Percentiles rank a stretch among this genome's conserved stretches.
Evolutionary conservation across 2,797 vertebrate species (phyloP).

Genomic region (Acrocephalus scirpaceus): DNA sequence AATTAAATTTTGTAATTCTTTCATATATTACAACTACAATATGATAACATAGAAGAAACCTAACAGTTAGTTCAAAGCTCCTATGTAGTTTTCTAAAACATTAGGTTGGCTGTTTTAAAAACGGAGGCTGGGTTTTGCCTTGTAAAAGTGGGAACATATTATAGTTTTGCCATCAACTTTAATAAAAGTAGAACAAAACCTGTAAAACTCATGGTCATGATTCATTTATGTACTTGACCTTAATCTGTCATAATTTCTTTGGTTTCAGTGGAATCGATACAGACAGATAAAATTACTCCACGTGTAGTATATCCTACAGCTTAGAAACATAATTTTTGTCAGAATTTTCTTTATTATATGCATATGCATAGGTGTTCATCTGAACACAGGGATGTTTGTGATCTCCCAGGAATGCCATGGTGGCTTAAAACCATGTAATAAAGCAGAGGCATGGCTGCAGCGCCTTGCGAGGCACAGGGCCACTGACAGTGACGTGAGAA

Average conservation of each 20-base stretch:
- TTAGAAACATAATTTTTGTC: neutral
- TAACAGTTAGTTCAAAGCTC: neutral
- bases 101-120: neutral
- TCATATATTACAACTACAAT: neutral
- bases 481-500: constrained; percentile 30
- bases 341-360: neutral
- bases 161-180: neutral
- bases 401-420: neutral
- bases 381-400: neutral
- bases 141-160: neutral
- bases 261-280: neutral
- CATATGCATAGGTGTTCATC: rapidly evolving
- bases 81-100: neutral
- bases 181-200: neutral
- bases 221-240: neutral
- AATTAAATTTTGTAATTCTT: constrained; percentile 44
- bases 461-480: neutral
- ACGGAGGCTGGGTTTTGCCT: neutral
- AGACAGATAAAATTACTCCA: neutral
- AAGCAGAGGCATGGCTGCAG: neutral
- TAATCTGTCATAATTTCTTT: neutral
- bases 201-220: neutral
- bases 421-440: neutral
- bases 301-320: neutral
- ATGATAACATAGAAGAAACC: neutral